A percentile compares a stretch with the other conserved stretches of the same genome.
These are phyloP conservation scores for Bagarius yarrelli DNA, from an alignment of 2,113 vertebrate genomes.

Conservation along the genomic window DNA sequence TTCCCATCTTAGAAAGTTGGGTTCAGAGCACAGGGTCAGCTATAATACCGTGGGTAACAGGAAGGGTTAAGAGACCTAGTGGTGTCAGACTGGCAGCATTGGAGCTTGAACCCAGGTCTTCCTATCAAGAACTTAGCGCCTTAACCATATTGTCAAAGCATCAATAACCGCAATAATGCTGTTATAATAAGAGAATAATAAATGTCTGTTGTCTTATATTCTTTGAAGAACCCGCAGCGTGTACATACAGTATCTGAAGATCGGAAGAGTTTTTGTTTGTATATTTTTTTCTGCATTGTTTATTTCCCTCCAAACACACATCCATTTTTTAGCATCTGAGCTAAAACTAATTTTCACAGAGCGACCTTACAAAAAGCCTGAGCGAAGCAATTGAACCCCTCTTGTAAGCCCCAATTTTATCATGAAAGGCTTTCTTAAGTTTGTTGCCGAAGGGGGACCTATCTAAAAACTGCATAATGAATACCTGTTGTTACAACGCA, in stretches of 20 bases:
- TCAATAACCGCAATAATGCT: no score
- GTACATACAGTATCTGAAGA: background rate
- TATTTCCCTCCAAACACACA: background rate
- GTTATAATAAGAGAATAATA: no score
- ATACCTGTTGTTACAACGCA: conserved; percentile 27
- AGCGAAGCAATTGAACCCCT: conserved; percentile 12
- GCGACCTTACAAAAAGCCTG: background rate
- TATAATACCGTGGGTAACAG: no score
- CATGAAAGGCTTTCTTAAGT: background rate
- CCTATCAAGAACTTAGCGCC: no score
- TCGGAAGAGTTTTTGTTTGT: background rate
- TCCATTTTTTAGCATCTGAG: background rate
- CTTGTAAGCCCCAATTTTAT: conserved; percentile 15
- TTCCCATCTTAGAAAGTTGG: no score
- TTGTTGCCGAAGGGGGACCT: conserved; percentile 5
- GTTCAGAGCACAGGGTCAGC: no score
- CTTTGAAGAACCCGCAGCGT: background rate
- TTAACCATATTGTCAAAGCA: no score
- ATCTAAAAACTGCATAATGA: conserved; percentile 20
- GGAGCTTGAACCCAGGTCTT: no score
- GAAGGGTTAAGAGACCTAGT: no score
- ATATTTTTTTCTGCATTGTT: background rate
- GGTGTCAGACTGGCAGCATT: no score
- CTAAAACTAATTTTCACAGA: background rate
- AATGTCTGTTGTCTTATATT: no score